Evolutionary conservation across 2,797 vertebrate genomes (phyloP), one percentile per base, ranked within the genome.

Genomic region (Channa striata): DNA sequence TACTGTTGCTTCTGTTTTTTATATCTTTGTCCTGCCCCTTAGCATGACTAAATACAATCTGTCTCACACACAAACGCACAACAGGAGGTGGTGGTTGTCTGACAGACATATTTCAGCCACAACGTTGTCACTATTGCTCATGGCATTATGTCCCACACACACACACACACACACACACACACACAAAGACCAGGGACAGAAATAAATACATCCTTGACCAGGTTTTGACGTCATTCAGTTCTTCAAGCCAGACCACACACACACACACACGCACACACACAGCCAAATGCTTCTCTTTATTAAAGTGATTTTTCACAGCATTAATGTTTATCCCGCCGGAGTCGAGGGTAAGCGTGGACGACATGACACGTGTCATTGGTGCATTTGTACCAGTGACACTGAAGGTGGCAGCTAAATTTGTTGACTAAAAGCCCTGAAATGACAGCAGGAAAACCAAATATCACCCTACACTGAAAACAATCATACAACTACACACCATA

Each of bases 1-100:
- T 87, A 77, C 33, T 65, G 78, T 92, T 86, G 74, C 57, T 54
- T 87, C 72, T 86, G 59, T 88, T 89, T 85, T 90, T 85, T 77
- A 63, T 80, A 84, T 89, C 77, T 78, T 80, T 88, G 83, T 83
- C 85, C 83, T 90, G 82, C 87, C 88, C 86, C 78, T 75, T 80
- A 87, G 90, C 86, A 74, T 87, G 73, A 82, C 88, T 90, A 87
- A 89, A 88, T 68, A 65, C 77, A 87, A 69, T 69, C 66, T 1
- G 44, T 87, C 82, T 72, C 49, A 20, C 64, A 64, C 36, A 25
- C 59, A 34, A 48, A 48, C 47, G 58, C 60, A 54, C 63, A 66
- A 44, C 59, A 50, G 68, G 75, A 74, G 39, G 46, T 16, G 61
- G 62, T 52, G 33, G 49, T 59, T 69, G 68, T 75, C 75, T 74